Base-by-base conservation (phyloP, 2,888 invertebrate species). In the Prosopocoilus inquinatus region DNA sequence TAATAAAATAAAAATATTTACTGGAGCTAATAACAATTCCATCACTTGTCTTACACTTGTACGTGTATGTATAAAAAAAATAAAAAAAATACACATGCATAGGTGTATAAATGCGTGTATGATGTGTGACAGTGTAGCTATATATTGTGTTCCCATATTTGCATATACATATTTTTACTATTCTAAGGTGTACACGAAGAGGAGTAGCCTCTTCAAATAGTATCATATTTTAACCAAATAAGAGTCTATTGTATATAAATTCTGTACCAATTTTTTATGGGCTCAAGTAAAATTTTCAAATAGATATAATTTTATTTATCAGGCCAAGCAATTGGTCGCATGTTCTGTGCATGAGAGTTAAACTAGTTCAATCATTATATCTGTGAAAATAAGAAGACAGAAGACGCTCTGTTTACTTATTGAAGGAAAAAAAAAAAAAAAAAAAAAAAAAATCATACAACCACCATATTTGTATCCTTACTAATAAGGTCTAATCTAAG, bases 401-500 rank as follows among this genome's bases (percentile, higher is more conserved):
- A 46, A 35, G 45, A 46, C 33, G 44, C 38, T 12, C 38, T 38
- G 20, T 38, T 38, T 38, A 38, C 38, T 38, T 38, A 38, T 12
- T 12, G 35, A 34, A 47, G 47, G 49, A n/a, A n/a, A n/a, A n/a
- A 36, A 44, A 50, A 46, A 47, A 50, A 50, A 57, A 59, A 58
- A 47, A 50, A 58, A 49, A 54, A 60, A 55, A 61, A 64, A 64
- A 65, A 68, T 64, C 63, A 67, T 62, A 66, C 63, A 66, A n/a
- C 60, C 61, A 67, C 62, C 61, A 49, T 57, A 57, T 67, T 66
- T 66, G 64, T 71, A 68, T 69, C 68, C 67, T 70, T 67, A 66
- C 67, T 69, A 67, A 70, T 66, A 61, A 62, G 61, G 35, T 69
- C 65, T 63, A 61, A 64, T 66, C 64, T 68, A 68, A 70, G 65